Evolutionary conservation across 2,888 invertebrate genomes (phyloP).

Genomic region (Spodoptera littoralis): DNA sequence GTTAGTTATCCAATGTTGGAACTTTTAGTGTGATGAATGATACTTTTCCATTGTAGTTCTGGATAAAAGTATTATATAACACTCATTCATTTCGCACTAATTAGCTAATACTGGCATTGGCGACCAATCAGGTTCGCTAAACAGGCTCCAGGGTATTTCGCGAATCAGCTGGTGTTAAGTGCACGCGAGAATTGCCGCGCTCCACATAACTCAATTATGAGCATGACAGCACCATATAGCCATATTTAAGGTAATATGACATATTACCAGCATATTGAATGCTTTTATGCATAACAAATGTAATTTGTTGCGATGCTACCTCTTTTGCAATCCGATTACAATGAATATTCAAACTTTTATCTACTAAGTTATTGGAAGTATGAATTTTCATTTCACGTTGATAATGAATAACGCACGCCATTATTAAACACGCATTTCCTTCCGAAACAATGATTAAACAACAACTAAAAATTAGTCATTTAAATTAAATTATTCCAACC

Average conservation of each 20-base stretch:
- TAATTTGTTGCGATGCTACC: too few relatives aligned
- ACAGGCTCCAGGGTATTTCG: conserved; percentile 74
- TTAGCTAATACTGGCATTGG: conserved; percentile 63
- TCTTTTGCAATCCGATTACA: too few relatives aligned
- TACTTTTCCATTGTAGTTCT: conserved; percentile 10
- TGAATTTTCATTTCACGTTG: too few relatives aligned
- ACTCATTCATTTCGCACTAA: conserved; percentile 42
- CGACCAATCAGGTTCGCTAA: conserved; percentile 70
- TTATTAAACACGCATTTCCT: too few relatives aligned
- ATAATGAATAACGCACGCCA: too few relatives aligned
- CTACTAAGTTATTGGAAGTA: too few relatives aligned
- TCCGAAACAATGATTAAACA: conserved; percentile 5
- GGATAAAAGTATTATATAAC: conserved; percentile 21
- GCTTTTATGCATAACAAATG: too few relatives aligned
- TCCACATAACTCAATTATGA: conserved; percentile 85
- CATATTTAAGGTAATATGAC: conserved; percentile 1
- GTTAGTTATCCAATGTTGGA: background rate
- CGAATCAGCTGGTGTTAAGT: conserved; percentile 81
- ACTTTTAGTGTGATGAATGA: conserved; percentile 5
- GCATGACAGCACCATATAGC: conserved; percentile 65
- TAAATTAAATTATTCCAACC: conserved; percentile 40
- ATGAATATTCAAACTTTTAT: too few relatives aligned
- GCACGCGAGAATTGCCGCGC: conserved; percentile 82
- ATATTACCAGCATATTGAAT: conserved; percentile 47
- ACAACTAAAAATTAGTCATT: conserved; percentile 17